A percentile compares a stretch with the other conserved stretches of the same genome.
phyloP scores from a whole-genome alignment of 2,113 vertebrate species.

The Progne subis region DNA sequence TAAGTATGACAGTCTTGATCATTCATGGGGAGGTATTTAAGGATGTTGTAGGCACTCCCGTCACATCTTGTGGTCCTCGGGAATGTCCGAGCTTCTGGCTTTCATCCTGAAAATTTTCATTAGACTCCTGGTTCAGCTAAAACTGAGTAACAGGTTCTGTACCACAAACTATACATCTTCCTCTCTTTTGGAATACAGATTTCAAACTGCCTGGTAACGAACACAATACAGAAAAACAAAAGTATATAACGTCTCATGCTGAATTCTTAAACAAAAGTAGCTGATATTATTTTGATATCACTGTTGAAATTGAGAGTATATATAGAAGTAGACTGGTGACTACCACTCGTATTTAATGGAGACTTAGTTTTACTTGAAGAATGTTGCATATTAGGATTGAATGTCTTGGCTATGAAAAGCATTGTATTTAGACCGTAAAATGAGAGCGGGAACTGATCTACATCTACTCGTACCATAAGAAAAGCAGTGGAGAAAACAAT shows the following conservation, averaged over 20 bases:
- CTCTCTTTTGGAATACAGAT: slow-evolving; percentile 5
- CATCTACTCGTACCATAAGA: background rate
- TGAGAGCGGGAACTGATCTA: slow-evolving; percentile 37
- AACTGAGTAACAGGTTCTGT: background rate
- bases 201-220: background rate
- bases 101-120: slow-evolving; percentile 13
- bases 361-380: slow-evolving; percentile 61
- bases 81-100: background rate
- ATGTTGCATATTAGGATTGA: slow-evolving; percentile 63
- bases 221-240: background rate
- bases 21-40: background rate
- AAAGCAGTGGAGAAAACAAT: slow-evolving; percentile 37
- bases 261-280: slow-evolving; percentile 29
- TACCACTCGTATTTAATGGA: slow-evolving; percentile 45
- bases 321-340: slow-evolving; percentile 11
- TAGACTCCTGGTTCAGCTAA: background rate
- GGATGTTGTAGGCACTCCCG: background rate
- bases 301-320: slow-evolving; percentile 11
- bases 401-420: slow-evolving; percentile 58
- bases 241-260: slow-evolving; percentile 24
- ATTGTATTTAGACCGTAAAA: slow-evolving; percentile 49
- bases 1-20: background rate
- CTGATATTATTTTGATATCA: slow-evolving; percentile 32
- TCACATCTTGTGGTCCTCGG: background rate
- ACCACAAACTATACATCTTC: background rate